Conservation (phyloP, 1,140 invertebrate species). For the Lysiphlebus fabarum region DNA sequence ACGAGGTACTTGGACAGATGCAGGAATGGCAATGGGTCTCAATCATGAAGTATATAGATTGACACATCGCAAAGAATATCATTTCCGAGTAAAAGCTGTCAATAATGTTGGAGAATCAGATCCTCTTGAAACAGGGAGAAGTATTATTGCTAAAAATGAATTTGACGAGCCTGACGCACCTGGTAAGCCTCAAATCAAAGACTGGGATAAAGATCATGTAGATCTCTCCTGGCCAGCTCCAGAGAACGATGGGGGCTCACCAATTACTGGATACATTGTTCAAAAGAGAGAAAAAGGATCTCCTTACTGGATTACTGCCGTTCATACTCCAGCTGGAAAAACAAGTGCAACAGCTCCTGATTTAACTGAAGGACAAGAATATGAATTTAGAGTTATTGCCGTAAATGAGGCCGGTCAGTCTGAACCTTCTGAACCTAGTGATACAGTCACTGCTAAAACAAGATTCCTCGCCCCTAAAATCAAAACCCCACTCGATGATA, state of each 20-base stretch:
- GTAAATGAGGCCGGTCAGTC: constrained; percentile 94
- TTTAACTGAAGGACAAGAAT: constrained; percentile 89
- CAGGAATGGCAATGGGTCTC: constrained; percentile 79
- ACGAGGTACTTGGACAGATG: constrained; percentile 92
- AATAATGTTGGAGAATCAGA: constrained; percentile 95
- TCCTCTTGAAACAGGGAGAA: constrained; percentile 77
- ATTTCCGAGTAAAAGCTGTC: constrained; percentile 87
- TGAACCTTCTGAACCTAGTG: constrained; percentile 90
- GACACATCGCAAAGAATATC: constrained; percentile 89
- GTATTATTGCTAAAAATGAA: constrained; percentile 91
- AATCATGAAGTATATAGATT: constrained; percentile 82
- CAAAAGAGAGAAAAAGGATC: constrained; percentile 94
- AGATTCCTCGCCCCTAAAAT: constrained; percentile 89
- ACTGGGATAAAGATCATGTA: constrained; percentile 92
- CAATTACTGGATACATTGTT: constrained; percentile 88
- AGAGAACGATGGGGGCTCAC: constrained; percentile 84
- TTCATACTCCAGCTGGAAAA: constrained; percentile 76
- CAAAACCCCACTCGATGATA: constrained; percentile 81
- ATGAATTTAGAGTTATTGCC: constrained; percentile 94
- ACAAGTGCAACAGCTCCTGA: constrained; percentile 80
- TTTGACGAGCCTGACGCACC: constrained; percentile 89
- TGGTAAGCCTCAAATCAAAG: constrained; percentile 78
- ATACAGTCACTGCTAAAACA: constrained; percentile 81
- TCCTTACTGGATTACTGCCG: constrained; percentile 86
- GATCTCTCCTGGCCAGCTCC: constrained; percentile 87